Percentiles rank a stretch among this genome's conserved stretches.
These are phyloP conservation scores for Urechis unicinctus DNA, from an alignment of 2,888 invertebrate species.

Conservation along the genomic window DNA sequence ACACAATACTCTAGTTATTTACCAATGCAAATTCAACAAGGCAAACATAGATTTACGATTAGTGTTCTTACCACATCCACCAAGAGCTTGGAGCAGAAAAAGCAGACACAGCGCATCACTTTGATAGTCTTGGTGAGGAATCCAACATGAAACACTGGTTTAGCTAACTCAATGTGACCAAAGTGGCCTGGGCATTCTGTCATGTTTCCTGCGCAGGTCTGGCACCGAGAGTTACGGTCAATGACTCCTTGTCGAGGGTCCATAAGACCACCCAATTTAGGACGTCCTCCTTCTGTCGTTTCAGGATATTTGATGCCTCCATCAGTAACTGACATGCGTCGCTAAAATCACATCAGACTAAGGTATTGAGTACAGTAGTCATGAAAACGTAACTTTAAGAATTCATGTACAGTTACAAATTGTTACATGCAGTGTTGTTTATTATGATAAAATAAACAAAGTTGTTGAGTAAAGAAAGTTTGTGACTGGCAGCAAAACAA, in stretches of 20 bases:
- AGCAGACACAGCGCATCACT: conserved; percentile 95
- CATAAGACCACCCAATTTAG: conserved; percentile 97
- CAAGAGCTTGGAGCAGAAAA: conserved; percentile 94
- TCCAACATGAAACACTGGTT: conserved; percentile 97
- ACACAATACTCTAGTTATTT: background rate
- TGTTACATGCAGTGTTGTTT: too few species aligned
- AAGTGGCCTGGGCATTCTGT: conserved; percentile 99
- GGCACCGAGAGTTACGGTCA: conserved; percentile 69
- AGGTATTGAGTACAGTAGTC: too few species aligned
- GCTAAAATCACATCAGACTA: conserved; percentile 56
- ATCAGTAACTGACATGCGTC: conserved; percentile 90
- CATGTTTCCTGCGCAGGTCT: conserved; percentile 68
- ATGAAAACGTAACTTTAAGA: too few species aligned
- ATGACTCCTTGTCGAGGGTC: conserved; percentile 98
- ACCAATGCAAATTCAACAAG: background rate
- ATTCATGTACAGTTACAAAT: too few species aligned
- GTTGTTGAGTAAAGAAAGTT: too few species aligned
- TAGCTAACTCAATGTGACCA: conserved; percentile 95
- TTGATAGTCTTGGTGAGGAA: conserved; percentile 97
- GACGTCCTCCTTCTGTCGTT: conserved; percentile 89
- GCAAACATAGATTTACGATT: background rate
- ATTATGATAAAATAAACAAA: too few species aligned
- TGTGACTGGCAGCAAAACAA: too few species aligned
- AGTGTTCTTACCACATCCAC: conserved; percentile 77
- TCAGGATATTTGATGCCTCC: conserved; percentile 95